phyloP scores from a whole-genome alignment of 2,888 invertebrate genomes.

The Cryptus armator region DNA sequence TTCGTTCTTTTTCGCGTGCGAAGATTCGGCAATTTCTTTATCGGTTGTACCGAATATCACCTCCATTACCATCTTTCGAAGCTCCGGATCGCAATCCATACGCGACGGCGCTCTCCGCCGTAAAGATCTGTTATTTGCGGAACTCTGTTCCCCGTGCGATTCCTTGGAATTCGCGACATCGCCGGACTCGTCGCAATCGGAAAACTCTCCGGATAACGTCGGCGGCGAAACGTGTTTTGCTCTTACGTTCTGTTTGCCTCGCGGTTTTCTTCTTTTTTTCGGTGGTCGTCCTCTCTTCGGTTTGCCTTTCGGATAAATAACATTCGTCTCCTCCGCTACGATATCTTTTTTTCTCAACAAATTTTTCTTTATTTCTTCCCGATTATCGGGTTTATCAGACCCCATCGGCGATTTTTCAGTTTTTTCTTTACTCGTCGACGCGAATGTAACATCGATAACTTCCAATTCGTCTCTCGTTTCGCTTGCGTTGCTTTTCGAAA shows the following conservation, averaged over 20 bases:
- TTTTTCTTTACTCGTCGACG: constrained; percentile 15
- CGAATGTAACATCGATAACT: constrained; percentile 54
- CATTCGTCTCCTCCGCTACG: background rate
- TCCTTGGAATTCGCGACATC: background rate
- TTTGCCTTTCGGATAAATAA: background rate
- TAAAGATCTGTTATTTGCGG: background rate
- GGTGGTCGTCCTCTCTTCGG: constrained; percentile 39
- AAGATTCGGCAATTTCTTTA: constrained; percentile 6
- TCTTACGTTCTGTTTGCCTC: constrained; percentile 12
- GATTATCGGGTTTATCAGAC: constrained; percentile 28
- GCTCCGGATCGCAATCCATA: constrained; percentile 75
- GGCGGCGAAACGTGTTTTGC: constrained; percentile 56
- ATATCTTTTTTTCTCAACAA: background rate
- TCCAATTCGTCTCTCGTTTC: constrained; percentile 51
- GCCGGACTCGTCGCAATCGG: constrained; percentile 25
- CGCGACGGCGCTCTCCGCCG: constrained; percentile 44
- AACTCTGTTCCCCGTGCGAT: background rate
- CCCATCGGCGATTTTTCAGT: constrained; percentile 15
- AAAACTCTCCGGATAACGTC: constrained; percentile 34
- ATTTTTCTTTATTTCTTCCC: background rate
- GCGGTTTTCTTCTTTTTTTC: background rate
- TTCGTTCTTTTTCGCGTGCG: background rate
- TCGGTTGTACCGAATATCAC: constrained; percentile 82
- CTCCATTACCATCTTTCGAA: constrained; percentile 84
- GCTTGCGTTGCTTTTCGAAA: background rate